Conservation (phyloP, 2,797 vertebrate species). For the Lepilemur septentrionalis region DNA sequence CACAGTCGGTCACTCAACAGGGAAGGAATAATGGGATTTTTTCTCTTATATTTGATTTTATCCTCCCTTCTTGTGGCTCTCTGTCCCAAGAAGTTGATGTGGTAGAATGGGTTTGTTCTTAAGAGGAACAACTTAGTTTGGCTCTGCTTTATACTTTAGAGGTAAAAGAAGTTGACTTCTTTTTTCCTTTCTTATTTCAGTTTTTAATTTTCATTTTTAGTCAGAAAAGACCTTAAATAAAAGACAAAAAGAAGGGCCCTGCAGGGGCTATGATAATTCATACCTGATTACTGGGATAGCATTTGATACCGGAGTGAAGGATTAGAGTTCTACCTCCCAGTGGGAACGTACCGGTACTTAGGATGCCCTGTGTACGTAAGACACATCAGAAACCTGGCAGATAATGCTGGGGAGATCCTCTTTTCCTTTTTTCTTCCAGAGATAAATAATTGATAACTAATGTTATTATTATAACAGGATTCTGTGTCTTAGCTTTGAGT, state of each 20-base stretch:
- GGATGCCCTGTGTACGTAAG: background rate
- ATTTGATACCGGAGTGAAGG: background rate
- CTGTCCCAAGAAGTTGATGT: background rate
- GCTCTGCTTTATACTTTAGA: background rate
- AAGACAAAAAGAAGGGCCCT: background rate
- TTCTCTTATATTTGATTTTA: background rate
- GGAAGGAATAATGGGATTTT: background rate
- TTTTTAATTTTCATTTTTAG: constrained; percentile 2
- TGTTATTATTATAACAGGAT: background rate
- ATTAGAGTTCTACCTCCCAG: background rate
- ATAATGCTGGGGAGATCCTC: background rate
- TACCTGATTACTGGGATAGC: background rate
- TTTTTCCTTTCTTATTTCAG: background rate
- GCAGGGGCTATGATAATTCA: background rate
- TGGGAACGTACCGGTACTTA: background rate
- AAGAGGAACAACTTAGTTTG: background rate
- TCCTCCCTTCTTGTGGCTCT: background rate
- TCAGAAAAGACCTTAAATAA: background rate
- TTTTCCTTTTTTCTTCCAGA: background rate
- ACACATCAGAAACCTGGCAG: background rate
- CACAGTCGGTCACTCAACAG: background rate
- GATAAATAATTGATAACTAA: background rate
- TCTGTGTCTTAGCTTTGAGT: background rate
- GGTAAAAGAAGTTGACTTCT: background rate
- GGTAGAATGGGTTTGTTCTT: background rate